Evolutionary conservation across 2,113 vertebrate species (phyloP).

Genomic region (Lepus americanus): DNA sequence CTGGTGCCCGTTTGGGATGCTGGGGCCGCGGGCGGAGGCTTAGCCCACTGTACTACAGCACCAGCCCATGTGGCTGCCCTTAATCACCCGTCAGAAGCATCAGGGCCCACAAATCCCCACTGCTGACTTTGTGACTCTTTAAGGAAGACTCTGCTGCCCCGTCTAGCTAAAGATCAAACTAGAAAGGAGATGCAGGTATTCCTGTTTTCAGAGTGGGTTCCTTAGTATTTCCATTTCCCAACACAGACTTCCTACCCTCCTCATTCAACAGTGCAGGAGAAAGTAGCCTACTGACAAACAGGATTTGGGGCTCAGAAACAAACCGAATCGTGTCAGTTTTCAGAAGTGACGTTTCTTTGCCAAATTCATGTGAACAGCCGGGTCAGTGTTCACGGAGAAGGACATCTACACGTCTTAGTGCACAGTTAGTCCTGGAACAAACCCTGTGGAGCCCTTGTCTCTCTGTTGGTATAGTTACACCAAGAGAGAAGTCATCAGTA

Average conservation of each 20-base stretch:
- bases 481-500: constrained; percentile 48
- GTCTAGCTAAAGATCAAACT: not conserved
- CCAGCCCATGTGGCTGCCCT: not conserved
- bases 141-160: not conserved
- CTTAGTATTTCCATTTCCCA: constrained; percentile 30
- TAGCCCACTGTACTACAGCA: too few species aligned
- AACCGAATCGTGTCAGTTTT: not conserved
- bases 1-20: too few species aligned
- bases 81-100: not conserved
- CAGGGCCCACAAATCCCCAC: too few species aligned
- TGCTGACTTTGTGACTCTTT: not conserved
- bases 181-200: not conserved
- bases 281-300: not conserved
- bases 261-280: not conserved
- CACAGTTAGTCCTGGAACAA: not conserved
- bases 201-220: not conserved
- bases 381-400: not conserved
- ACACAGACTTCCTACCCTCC: not conserved
- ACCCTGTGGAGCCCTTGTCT: not conserved
- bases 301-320: not conserved
- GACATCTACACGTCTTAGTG: not conserved
- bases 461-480: constrained; percentile 41
- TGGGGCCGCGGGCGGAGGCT: too few species aligned
- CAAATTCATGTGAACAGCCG: not conserved
- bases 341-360: constrained; percentile 6